A percentile compares a stretch with the other conserved stretches of the same genome.
phyloP scores from a whole-genome alignment of 2,888 invertebrate genomes.

The Dione juno region DNA sequence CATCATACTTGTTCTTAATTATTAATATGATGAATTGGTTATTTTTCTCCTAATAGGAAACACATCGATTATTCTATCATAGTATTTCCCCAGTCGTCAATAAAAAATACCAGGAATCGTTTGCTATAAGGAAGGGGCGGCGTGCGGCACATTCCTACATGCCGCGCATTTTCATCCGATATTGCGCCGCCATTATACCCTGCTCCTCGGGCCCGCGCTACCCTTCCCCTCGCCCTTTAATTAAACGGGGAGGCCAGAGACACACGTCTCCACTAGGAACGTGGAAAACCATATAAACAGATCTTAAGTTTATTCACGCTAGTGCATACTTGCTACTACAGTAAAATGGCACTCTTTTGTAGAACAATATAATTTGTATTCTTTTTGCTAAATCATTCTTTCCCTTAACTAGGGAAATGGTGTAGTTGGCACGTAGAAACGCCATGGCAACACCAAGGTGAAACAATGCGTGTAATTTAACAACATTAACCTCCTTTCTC shows the following conservation, averaged over 20 bases:
- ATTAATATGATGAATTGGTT: conserved; percentile 36
- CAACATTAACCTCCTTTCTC: conserved; percentile 77
- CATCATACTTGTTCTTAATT: not conserved
- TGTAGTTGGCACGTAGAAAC: conserved; percentile 16
- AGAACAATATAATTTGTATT: not conserved
- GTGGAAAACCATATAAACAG: conserved; percentile 81
- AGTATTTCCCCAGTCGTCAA: conserved; percentile 79
- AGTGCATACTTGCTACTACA: conserved; percentile 56
- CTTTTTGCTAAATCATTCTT: not conserved
- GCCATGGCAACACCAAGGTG: conserved; percentile 69
- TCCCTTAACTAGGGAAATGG: conserved; percentile 42
- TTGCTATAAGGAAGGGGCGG: conserved; percentile 76
- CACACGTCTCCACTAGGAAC: conserved; percentile 75
- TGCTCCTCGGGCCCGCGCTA: conserved; percentile 68
- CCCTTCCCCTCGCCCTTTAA: conserved; percentile 80
- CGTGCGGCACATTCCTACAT: conserved; percentile 83
- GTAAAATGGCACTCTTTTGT: conserved; percentile 35
- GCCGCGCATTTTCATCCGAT: conserved; percentile 84
- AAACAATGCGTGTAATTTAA: conserved; percentile 76
- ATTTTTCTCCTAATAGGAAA: conserved; percentile 50
- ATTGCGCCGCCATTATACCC: conserved; percentile 83
- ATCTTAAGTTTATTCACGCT: conserved; percentile 65
- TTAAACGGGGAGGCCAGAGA: conserved; percentile 82
- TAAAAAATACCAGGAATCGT: conserved; percentile 83
- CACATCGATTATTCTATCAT: conserved; percentile 63